Evolutionary conservation across 2,113 vertebrate genomes (phyloP), one percentile per base, ranked within the genome.

Genomic region (Apodemus sylvaticus): DNA sequence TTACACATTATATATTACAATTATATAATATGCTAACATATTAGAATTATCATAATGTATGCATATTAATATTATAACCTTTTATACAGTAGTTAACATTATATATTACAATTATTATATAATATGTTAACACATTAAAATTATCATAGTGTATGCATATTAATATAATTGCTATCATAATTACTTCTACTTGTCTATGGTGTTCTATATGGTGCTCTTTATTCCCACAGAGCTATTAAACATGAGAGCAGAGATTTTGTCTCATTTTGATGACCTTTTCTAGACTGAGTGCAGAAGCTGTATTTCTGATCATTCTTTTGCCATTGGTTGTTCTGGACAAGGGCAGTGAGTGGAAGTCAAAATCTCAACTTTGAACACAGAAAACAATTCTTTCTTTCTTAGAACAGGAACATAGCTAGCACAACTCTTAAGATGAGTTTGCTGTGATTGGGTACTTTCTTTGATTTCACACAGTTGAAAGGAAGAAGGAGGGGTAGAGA

Each of bases 241-340:
- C 81, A 87, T 60, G 34, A 86, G 51, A 78, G 34, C 62, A 94
- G 77, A 81, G 31, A 64, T 36, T 42, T 93, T 55, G 11, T 90
- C 51, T 60, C 11, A 77, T n/a, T 94, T 93, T 53, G 82, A 87
- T 55, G 48, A n/a, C 26, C 34, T 62, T 71, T 7, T 55, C 12
- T 48, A 19, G 39, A n/a, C 36, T 53, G 58, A 62, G 78, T 82
- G 53, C 9, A 51, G 91, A 62, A 26, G 7, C 19, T 79, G 0
- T 76, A 39, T 34, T 81, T 94, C 86, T 90, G 34, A 70, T 93
- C 60, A 68, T 55, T 92, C 78, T n/a, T 66, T 31, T 51, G 90
- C 68, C 22, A 29, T 24, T 34, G 20, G 39, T 89, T 78, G 60
- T 24, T 96, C 60, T 86, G 62, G 70, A 90, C 29, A 60, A 66